Percentiles rank a stretch among this genome's conserved stretches.
These are phyloP conservation scores for Parauchenoglanis ngamensis DNA, from an alignment of 2,797 vertebrate species.

Conservation along the genomic window DNA sequence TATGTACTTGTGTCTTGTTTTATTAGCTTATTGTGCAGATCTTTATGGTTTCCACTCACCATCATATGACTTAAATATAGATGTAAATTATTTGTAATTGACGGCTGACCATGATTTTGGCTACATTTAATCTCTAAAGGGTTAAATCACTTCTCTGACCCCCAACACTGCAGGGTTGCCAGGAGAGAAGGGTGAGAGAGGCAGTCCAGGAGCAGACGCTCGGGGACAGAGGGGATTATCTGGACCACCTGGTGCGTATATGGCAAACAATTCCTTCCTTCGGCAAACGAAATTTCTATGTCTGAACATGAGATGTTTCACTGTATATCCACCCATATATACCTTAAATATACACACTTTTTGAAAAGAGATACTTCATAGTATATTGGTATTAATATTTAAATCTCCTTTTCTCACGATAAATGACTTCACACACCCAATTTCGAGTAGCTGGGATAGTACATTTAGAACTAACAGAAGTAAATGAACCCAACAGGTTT, in stretches of 20 bases:
- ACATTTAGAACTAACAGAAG: not conserved
- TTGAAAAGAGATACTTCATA: not conserved
- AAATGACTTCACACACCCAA: not conserved
- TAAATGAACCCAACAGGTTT: not conserved
- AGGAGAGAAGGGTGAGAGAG: constrained; percentile 96
- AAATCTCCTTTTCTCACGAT: not conserved
- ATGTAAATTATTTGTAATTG: not conserved
- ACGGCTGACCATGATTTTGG: not conserved
- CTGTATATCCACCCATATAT: not conserved
- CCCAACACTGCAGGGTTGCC: constrained; percentile 76
- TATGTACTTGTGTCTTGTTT: not conserved
- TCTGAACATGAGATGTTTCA: not conserved
- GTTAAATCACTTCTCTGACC: not conserved
- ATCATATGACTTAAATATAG: not conserved
- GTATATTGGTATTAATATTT: not conserved
- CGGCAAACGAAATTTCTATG: not conserved
- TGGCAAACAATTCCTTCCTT: not conserved
- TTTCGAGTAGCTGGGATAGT: not conserved
- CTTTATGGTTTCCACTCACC: not conserved
- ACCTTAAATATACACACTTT: not conserved
- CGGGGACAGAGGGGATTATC: constrained; percentile 86
- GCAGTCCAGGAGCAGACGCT: constrained; percentile 77
- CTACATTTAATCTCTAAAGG: not conserved
- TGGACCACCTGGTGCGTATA: constrained; percentile 87
- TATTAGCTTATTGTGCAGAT: not conserved